Conservation (phyloP, 1,140 invertebrate species). For the Zophobas atratus region DNA sequence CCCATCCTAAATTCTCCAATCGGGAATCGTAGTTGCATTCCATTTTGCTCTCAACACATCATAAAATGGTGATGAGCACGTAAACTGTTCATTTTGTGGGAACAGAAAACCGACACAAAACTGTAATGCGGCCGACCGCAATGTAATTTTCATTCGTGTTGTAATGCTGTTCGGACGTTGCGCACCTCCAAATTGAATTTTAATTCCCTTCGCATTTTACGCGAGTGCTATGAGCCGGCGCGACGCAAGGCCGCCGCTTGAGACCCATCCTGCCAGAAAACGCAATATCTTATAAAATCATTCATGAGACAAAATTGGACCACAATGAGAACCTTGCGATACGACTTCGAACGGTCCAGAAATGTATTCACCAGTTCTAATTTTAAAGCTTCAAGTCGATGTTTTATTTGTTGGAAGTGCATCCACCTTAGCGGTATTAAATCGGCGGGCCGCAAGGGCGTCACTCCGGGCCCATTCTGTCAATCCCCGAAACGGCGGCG, state of each 20-base stretch:
- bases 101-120: constrained; percentile 38
- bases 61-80: constrained; percentile 37
- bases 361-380: too few relatives aligned
- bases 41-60: background rate
- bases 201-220: constrained; percentile 27
- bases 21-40: background rate
- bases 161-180: constrained; percentile 32
- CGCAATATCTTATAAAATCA: too few relatives aligned
- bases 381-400: too few relatives aligned
- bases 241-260: background rate
- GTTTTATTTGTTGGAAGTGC: too few relatives aligned
- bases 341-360: too few relatives aligned
- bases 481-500: too few relatives aligned
- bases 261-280: background rate
- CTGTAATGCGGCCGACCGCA: constrained; percentile 41
- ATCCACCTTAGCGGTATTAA: too few relatives aligned
- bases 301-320: background rate
- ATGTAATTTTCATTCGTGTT: constrained; percentile 40
- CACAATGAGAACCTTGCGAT: too few relatives aligned
- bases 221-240: background rate
- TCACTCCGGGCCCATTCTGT: too few relatives aligned
- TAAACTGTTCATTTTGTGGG: constrained; percentile 43
- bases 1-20: too few relatives aligned
- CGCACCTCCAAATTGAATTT: constrained; percentile 35
- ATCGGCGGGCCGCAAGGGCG: too few relatives aligned